These are phyloP conservation scores for Oscheius sp. DNA, from an alignment of 2,888 invertebrate species.

Conservation along the genomic window DNA sequence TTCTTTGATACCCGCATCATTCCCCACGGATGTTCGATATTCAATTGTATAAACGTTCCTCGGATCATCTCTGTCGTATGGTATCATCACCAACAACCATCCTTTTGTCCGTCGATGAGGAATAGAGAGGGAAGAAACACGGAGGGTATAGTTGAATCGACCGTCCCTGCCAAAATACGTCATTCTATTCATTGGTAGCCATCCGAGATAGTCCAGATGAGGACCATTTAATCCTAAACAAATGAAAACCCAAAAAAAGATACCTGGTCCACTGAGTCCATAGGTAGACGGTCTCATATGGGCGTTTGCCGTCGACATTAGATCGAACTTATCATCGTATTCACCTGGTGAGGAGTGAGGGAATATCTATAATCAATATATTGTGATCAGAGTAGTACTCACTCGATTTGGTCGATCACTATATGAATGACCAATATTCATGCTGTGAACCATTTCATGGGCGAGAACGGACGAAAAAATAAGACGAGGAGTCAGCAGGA, in stretches of 20 bases:
- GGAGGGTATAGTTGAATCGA: slow-evolving; percentile 58
- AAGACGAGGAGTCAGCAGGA: slow-evolving; percentile 64
- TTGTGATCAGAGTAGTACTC: background rate
- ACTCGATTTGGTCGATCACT: slow-evolving; percentile 61
- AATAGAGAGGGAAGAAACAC: slow-evolving; percentile 60
- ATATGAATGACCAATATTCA: slow-evolving; percentile 69
- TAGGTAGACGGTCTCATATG: slow-evolving; percentile 56
- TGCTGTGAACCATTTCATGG: slow-evolving; percentile 69
- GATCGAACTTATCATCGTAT: slow-evolving; percentile 68
- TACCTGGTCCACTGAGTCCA: slow-evolving; percentile 60
- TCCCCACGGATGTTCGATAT: slow-evolving; percentile 57
- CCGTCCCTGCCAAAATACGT: slow-evolving; percentile 66
- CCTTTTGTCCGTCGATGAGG: slow-evolving; percentile 55
- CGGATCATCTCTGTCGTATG: slow-evolving; percentile 66
- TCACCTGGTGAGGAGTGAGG: slow-evolving; percentile 64
- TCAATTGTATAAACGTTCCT: slow-evolving; percentile 67
- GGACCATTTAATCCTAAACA: slow-evolving; percentile 62
- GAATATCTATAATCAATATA: slow-evolving; percentile 49
- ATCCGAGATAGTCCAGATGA: slow-evolving; percentile 68
- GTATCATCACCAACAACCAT: slow-evolving; percentile 62
- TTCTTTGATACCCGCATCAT: slow-evolving; percentile 59
- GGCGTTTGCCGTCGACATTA: slow-evolving; percentile 69
- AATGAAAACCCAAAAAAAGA: background rate
- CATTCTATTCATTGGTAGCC: slow-evolving; percentile 66
- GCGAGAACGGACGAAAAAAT: slow-evolving; percentile 64